Evolutionary conservation across 2,888 invertebrate species (phyloP).

Genomic region (Andricus curvator): DNA sequence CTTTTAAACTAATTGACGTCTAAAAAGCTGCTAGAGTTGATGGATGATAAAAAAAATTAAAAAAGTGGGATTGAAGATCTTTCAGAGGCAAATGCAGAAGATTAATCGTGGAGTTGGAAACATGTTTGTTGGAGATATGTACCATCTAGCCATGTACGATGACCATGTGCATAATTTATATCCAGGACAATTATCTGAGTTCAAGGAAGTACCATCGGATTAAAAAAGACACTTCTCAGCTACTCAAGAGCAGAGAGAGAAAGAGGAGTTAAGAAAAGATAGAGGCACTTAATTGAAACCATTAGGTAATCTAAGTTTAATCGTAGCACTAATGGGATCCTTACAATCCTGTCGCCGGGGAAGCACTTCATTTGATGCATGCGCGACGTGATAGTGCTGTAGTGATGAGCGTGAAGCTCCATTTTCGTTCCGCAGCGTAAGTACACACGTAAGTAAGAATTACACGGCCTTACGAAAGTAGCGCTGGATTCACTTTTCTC

Average conservation of each 20-base stretch:
- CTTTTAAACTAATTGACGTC: constrained; percentile 9
- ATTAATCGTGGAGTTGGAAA: neutral
- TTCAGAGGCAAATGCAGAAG: neutral
- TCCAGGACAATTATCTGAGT: neutral
- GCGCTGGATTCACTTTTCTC: constrained; percentile 16
- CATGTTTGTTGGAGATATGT: neutral
- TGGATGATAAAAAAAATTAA: constrained; percentile 4
- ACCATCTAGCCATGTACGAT: too few relatives aligned
- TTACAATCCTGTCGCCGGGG: constrained; percentile 74
- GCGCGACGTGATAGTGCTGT: constrained; percentile 71
- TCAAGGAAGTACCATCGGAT: neutral
- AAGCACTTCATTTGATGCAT: constrained; percentile 77
- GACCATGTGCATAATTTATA: neutral
- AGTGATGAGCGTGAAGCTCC: constrained; percentile 75
- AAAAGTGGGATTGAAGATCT: neutral
- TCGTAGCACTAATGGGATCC: constrained; percentile 47
- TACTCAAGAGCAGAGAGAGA: neutral
- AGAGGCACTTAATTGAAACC: constrained; percentile 42
- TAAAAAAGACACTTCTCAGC: constrained; percentile 8
- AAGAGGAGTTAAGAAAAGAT: neutral
- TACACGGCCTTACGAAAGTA: constrained; percentile 39
- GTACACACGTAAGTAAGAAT: constrained; percentile 39
- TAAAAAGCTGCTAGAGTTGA: neutral
- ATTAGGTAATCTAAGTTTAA: constrained; percentile 42
- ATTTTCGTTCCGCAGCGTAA: constrained; percentile 57